Evolutionary conservation across 1,140 invertebrate species (phyloP).

Genomic region (Eurytemora carolleeae): DNA sequence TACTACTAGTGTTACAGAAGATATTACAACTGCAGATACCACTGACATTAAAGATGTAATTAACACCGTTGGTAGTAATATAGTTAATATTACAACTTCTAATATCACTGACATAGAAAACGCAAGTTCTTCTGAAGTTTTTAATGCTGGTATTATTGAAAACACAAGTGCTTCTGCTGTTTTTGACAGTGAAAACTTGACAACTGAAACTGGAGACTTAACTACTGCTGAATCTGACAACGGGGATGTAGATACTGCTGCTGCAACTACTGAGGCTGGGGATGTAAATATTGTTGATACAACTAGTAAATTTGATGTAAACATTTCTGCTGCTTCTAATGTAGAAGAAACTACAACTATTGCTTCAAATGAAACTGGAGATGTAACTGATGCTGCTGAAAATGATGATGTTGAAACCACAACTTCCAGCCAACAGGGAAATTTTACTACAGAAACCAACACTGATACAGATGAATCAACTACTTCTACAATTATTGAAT

Average conservation of each 20-base stretch:
- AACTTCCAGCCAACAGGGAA: too few species aligned
- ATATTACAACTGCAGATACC: conserved; percentile 18
- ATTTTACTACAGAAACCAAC: too few species aligned
- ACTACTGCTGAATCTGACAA: neutral
- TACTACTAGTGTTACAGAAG: conserved; percentile 9
- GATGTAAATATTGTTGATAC: conserved; percentile 4
- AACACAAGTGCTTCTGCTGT: too few species aligned
- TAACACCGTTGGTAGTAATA: too few species aligned
- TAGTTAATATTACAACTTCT: too few species aligned
- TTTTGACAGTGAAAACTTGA: too few species aligned
- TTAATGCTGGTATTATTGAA: too few species aligned
- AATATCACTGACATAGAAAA: too few species aligned
- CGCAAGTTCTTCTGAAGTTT: too few species aligned
- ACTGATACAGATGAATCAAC: too few species aligned
- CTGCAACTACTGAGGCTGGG: neutral
- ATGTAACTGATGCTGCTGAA: conserved; percentile 20
- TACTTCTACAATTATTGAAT: too few species aligned
- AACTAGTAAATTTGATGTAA: conserved; percentile 4
- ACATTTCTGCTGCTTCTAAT: conserved; percentile 13
- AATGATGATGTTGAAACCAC: conserved; percentile 21
- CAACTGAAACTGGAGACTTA: neutral
- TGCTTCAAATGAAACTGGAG: conserved; percentile 18
- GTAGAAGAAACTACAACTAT: conserved; percentile 14
- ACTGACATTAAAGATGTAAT: conserved; percentile 2
- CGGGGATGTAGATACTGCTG: neutral